Evolutionary conservation across 2,113 vertebrate species (phyloP).

Genomic region (Psittacara wagleri): DNA sequence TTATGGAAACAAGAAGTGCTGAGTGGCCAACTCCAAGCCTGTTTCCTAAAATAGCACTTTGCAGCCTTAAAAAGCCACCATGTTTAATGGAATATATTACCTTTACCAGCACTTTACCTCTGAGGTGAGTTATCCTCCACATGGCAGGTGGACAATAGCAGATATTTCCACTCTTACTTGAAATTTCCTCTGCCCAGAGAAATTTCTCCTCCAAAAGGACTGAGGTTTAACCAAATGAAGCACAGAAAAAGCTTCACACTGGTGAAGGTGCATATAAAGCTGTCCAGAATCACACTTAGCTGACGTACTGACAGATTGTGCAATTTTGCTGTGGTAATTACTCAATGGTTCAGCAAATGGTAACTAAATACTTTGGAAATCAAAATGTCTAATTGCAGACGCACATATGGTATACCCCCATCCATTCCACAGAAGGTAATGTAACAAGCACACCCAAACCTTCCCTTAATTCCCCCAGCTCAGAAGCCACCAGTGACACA

Average conservation of each 20-base stretch:
- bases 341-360: constrained; percentile 76
- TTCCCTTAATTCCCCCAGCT: constrained; percentile 11
- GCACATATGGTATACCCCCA: constrained; percentile 64
- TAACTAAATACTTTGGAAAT: constrained; percentile 74
- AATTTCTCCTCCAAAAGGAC: background rate
- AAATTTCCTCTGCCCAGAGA: background rate
- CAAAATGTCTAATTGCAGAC: constrained; percentile 69
- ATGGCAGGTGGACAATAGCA: background rate
- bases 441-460: constrained; percentile 66
- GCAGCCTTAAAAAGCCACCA: background rate
- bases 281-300: constrained; percentile 65
- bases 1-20: background rate
- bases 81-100: background rate
- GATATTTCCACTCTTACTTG: background rate
- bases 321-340: constrained; percentile 71
- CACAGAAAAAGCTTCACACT: background rate
- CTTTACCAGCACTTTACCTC: background rate
- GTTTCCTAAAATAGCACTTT: background rate
- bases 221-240: background rate
- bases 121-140: background rate
- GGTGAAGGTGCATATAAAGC: constrained; percentile 60
- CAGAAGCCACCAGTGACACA: background rate
- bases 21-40: background rate
- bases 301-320: constrained; percentile 71
- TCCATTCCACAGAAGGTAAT: constrained; percentile 49